Conservation (phyloP, 2,113 vertebrate genomes). For the Tor tambroides region DNA sequence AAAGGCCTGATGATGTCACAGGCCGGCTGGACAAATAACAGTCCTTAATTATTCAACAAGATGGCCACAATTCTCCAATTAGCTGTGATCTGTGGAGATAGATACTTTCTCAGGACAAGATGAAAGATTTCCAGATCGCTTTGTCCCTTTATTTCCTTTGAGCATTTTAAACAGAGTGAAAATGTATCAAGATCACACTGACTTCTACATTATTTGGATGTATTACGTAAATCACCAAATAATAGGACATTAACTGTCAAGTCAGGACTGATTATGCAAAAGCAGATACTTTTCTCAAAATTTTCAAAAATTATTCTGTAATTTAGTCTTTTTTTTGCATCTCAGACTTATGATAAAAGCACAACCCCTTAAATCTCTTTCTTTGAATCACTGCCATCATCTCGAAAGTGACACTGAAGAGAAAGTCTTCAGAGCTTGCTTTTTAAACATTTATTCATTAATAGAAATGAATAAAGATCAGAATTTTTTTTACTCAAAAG, state of each 20-base stretch:
- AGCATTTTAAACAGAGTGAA: constrained; percentile 46
- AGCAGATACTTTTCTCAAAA: neutral
- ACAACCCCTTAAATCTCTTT: neutral
- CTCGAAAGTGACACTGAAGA: neutral
- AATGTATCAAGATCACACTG: neutral
- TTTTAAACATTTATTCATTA: neutral
- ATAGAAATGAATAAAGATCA: no score
- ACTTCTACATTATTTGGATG: neutral
- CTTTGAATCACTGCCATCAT: neutral
- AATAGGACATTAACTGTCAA: neutral
- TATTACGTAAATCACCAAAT: neutral
- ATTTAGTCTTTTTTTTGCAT: neutral
- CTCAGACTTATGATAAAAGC: neutral
- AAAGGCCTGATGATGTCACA: constrained; percentile 76
- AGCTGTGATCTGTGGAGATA: constrained; percentile 70
- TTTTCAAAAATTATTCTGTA: neutral
- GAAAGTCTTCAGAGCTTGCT: neutral
- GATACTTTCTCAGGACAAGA: constrained; percentile 64
- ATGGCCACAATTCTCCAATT: constrained; percentile 67
- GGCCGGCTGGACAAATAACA: constrained; percentile 71
- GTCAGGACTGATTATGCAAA: neutral
- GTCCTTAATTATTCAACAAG: constrained; percentile 77
- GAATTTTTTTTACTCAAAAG: no score
- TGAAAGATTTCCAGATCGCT: constrained; percentile 61
- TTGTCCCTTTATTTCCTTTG: constrained; percentile 40